Conservation (phyloP, 2,797 vertebrate genomes). For the Rhadinocentrus ornatus region DNA sequence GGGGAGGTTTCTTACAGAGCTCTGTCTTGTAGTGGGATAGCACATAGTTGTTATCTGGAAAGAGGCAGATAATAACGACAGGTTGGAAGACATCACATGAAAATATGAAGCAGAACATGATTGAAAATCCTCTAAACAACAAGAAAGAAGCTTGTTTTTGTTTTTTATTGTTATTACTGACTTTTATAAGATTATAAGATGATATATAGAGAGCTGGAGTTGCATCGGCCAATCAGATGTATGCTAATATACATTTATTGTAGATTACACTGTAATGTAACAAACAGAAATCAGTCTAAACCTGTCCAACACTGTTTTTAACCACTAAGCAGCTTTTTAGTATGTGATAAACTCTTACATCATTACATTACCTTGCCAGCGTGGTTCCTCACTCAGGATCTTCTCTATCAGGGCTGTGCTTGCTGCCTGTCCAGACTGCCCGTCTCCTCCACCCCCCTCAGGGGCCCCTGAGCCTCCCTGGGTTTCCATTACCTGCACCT, state of each 20-base stretch:
- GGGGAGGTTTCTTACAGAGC: slow-evolving; percentile 97
- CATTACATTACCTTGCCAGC: slow-evolving; percentile 93
- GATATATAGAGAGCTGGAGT: no score
- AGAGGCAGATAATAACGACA: not conserved
- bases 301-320: no score
- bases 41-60: slow-evolving; percentile 92
- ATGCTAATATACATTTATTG: no score
- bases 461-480: slow-evolving; percentile 89
- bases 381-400: slow-evolving; percentile 94
- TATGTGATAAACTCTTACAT: not conserved
- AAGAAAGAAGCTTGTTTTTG: not conserved
- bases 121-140: not conserved
- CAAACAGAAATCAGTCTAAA: not conserved
- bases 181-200: no score
- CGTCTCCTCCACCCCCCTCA: slow-evolving; percentile 90
- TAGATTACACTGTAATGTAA: not conserved
- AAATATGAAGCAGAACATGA: not conserved
- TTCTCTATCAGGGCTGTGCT: slow-evolving; percentile 99
- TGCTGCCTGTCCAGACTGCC: slow-evolving; percentile 93
- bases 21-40: slow-evolving; percentile 99
- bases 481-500: slow-evolving; percentile 95
- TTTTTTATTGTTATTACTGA: no score
- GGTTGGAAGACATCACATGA: not conserved
- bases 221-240: no score
- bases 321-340: no score